phyloP scores from a whole-genome alignment of 2,888 invertebrate genomes.

The Leptodirus hochenwartii region DNA sequence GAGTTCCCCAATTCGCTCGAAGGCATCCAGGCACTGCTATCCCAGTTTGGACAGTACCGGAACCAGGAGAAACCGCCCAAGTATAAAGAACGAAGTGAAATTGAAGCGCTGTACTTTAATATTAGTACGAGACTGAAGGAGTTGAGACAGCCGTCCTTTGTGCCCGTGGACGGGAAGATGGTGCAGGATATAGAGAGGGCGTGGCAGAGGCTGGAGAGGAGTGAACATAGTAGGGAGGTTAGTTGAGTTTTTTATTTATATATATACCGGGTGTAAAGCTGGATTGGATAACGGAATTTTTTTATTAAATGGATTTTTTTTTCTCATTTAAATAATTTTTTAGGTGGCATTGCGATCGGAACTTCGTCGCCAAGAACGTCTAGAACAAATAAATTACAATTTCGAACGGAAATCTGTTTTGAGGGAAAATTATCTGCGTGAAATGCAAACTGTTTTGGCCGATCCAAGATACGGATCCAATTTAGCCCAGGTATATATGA shows the following conservation, averaged over 20 bases:
- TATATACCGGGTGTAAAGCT: too few relatives aligned
- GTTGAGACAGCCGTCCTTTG: conserved; percentile 73
- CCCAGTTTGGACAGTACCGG: conserved; percentile 86
- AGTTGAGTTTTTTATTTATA: too few relatives aligned
- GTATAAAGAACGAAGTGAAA: conserved; percentile 92
- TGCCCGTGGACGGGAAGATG: conserved; percentile 73
- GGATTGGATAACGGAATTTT: too few relatives aligned
- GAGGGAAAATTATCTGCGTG: conserved; percentile 87
- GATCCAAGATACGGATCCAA: conserved; percentile 84
- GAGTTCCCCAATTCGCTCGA: conserved; percentile 88
- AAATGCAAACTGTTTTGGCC: conserved; percentile 90
- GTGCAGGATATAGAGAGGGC: conserved; percentile 91
- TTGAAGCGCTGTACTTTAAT: conserved; percentile 90
- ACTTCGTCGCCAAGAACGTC: conserved; percentile 72
- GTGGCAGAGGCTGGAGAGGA: conserved; percentile 83
- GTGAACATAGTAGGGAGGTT: conserved; percentile 89
- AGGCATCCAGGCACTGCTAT: conserved; percentile 79
- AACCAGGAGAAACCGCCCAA: conserved; percentile 97
- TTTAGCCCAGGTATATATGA: conserved; percentile 71
- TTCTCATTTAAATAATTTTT: too few relatives aligned
- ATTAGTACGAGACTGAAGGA: conserved; percentile 93
- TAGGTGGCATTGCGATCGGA: conserved; percentile 84
- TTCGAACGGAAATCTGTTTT: conserved; percentile 91
- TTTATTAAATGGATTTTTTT: too few relatives aligned
- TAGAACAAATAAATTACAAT: conserved; percentile 89